A percentile compares a stretch with the other conserved stretches of the same genome.
Evolutionary conservation across 1,140 invertebrate genomes (phyloP).

Genomic region (Cheumatopsyche charites): DNA sequence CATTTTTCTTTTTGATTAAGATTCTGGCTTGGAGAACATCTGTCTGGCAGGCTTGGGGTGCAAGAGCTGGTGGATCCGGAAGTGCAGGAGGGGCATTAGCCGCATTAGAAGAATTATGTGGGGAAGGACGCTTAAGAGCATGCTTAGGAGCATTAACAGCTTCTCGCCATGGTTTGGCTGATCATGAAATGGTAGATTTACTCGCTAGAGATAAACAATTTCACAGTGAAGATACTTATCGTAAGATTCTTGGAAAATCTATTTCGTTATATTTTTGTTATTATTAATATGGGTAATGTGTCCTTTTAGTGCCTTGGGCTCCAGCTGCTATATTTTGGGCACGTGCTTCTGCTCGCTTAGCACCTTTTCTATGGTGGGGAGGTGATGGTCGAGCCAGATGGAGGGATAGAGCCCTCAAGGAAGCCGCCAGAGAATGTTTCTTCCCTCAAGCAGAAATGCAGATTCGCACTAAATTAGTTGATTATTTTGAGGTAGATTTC

Average conservation of each 20-base stretch:
- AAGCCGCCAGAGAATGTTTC: slow-evolving; percentile 66
- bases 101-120: slow-evolving; percentile 63
- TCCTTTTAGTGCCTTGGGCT: slow-evolving; percentile 64
- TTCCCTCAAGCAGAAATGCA: slow-evolving; percentile 55
- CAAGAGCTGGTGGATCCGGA: slow-evolving; percentile 33
- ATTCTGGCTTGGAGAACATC: slow-evolving; percentile 72
- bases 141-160: slow-evolving; percentile 73
- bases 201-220: slow-evolving; percentile 73
- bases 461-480: slow-evolving; percentile 59
- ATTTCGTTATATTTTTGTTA: not conserved
- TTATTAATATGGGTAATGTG: not conserved
- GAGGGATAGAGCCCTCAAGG: slow-evolving; percentile 65
- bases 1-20: slow-evolving; percentile 50
- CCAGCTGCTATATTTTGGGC: slow-evolving; percentile 73
- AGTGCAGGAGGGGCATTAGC: slow-evolving; percentile 55
- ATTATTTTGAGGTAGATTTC: slow-evolving; percentile 64
- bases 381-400: slow-evolving; percentile 68
- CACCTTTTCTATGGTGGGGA: slow-evolving; percentile 71
- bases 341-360: slow-evolving; percentile 67
- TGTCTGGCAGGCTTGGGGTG: slow-evolving; percentile 58
- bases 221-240: slow-evolving; percentile 68
- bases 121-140: slow-evolving; percentile 61
- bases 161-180: slow-evolving; percentile 72
- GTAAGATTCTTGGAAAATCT: slow-evolving; percentile 56
- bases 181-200: slow-evolving; percentile 77